phyloP scores from a whole-genome alignment of 2,888 invertebrate genomes.

The Gasteruption jaculator region DNA sequence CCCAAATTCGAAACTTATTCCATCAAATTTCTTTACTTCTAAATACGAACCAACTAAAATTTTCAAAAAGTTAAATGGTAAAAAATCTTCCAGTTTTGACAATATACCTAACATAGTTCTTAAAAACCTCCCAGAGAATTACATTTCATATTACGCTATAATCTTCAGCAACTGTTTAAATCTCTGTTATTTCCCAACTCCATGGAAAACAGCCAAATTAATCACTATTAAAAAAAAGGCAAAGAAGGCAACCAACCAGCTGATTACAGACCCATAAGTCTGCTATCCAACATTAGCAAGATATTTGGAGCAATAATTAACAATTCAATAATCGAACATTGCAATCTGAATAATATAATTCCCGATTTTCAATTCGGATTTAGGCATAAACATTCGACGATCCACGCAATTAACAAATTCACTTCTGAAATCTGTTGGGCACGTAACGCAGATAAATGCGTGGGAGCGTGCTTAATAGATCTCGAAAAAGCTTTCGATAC shows the following conservation, averaged over 20 bases:
- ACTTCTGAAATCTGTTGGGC: constrained; percentile 8
- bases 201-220: constrained; percentile 27
- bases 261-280: constrained; percentile 27
- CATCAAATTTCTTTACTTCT: not conserved
- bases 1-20: too few relatives aligned
- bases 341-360: too few relatives aligned
- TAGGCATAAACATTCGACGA: constrained; percentile 5
- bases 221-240: constrained; percentile 20
- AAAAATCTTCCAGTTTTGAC: constrained; percentile 21
- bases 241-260: constrained; percentile 12
- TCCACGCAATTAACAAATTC: constrained; percentile 15
- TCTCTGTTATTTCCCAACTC: constrained; percentile 28
- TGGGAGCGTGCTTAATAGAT: constrained; percentile 12
- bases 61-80: constrained; percentile 15
- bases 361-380: constrained; percentile 11
- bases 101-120: constrained; percentile 17
- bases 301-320: constrained; percentile 25
- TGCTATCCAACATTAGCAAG: constrained; percentile 28
- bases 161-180: constrained; percentile 27
- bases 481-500: constrained; percentile 18
- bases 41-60: not conserved
- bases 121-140: constrained; percentile 9
- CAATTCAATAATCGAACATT: constrained; percentile 4
- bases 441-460: constrained; percentile 7
- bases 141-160: constrained; percentile 9